A percentile compares a stretch with the other conserved stretches of the same genome.
Evolutionary conservation across 2,113 vertebrate species (phyloP).

Genomic region (Centropus unirufus): DNA sequence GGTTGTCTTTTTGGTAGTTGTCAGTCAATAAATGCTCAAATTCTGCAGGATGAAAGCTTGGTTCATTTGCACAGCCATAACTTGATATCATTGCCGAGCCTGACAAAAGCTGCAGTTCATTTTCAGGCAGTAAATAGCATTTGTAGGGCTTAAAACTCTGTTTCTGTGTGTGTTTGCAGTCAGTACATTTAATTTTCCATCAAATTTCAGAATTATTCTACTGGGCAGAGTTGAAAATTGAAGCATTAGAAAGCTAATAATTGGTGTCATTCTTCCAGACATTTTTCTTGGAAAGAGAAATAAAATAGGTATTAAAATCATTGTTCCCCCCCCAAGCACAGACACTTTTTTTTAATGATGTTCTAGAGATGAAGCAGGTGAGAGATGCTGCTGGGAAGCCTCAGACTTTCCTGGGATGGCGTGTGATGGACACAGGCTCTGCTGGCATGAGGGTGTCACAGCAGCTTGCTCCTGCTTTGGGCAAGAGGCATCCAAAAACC

Average conservation of each 20-base stretch:
- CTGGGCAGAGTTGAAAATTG: neutral
- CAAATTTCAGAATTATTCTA: neutral
- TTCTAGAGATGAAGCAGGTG: neutral
- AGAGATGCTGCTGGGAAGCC: neutral
- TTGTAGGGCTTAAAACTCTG: neutral
- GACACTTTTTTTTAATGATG: accelerated
- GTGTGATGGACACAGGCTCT: neutral
- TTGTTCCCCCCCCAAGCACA: accelerated
- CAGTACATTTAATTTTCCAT: neutral
- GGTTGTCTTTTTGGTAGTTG: accelerated
- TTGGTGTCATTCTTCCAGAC: neutral
- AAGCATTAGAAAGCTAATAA: neutral
- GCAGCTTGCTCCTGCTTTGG: neutral
- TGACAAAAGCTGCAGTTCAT: neutral
- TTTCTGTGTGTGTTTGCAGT: neutral
- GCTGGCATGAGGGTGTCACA: neutral
- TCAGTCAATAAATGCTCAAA: neutral
- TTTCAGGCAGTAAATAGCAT: neutral
- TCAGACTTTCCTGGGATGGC: neutral
- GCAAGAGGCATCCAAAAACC: accelerated
- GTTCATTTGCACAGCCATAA: neutral
- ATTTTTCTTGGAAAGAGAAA: neutral
- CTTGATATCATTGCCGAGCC: neutral
- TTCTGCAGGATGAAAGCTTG: neutral
- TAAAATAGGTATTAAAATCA: neutral